Base-by-base conservation (phyloP, 2,888 invertebrate species). In the Cepaea hortensis region DNA sequence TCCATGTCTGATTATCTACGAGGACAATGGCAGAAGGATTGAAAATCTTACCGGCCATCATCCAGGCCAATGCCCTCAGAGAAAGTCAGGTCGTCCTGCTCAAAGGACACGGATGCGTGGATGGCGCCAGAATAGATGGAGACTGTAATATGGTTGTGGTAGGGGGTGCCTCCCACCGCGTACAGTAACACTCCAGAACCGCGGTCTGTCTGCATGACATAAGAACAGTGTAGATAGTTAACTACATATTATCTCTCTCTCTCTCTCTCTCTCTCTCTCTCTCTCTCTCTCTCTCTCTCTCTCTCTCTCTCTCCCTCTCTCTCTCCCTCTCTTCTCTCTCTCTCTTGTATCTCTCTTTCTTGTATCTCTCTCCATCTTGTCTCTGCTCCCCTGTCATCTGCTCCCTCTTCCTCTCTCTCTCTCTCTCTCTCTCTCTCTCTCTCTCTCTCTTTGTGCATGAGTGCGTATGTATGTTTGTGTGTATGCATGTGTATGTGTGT, bases 111-210 rank as follows among this genome's bases (percentile, higher is more conserved):
- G 94, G 98, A 97, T 76, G 98, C 96, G 91, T 97, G 96, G 0
- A 98, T 96, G 88, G 96, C 96, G 93, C 97, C 96, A 93, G 97
- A 96, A 93, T 96, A 96, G 68, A 95, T 90, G 91, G 98, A 96
- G 23, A 97, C 96, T 7, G 98, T 97, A 61, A 98, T 96, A 94
- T 98, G 98, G 94, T 98, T 98, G 93, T 97, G 97, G 91, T 97
- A 97, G 86, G 97, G 96, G 86, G 93, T 91, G 93, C 98, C 98
- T 46, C 98, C 98, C 91, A 98, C 97, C 6, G 98, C 98, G 94
- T 98, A 98, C 94, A 98, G 97, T 88, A 98, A 94, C 3, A 97
- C 97, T 13, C 98, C 98, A 93, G 98, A 97, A 93, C 98, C 97
- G 95, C 97, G 97, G 91, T 96, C 96, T 13, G 98, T 98, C 96